Evolutionary conservation across 2,113 vertebrate species (phyloP).

Genomic region (Addax nasomaculatus): DNA sequence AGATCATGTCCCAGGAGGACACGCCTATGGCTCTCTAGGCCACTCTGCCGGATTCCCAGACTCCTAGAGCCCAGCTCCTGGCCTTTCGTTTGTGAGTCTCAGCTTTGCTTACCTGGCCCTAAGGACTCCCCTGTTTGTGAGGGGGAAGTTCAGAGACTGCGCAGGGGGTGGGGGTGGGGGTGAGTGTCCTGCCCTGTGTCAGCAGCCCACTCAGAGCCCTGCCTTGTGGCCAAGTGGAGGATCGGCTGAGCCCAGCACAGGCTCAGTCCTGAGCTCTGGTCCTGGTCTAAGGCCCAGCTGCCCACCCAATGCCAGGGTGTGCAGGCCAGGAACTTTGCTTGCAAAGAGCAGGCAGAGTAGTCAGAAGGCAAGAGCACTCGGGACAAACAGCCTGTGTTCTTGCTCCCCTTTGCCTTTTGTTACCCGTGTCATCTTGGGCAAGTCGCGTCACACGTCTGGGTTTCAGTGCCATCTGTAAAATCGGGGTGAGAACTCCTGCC

Average conservation of each 20-base stretch:
- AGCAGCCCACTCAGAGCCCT: background rate
- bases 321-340: background rate
- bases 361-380: background rate
- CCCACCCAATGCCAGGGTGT: background rate
- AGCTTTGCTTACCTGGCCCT: background rate
- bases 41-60: background rate
- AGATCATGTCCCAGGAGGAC: background rate
- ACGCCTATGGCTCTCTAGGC: background rate
- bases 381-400: background rate
- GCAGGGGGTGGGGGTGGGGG: fast-evolving
- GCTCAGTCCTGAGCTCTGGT: background rate
- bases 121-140: background rate
- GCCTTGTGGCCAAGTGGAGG: background rate
- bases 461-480: background rate
- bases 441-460: background rate
- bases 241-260: background rate
- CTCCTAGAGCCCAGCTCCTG: background rate
- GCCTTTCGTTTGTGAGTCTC: background rate
- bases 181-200: background rate
- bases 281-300: background rate
- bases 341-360: background rate
- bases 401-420: background rate
- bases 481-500: background rate
- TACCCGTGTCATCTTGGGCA: background rate
- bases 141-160: background rate